Base-by-base conservation (phyloP, 1,140 invertebrate genomes). In the Hesperophylax magnus region DNA sequence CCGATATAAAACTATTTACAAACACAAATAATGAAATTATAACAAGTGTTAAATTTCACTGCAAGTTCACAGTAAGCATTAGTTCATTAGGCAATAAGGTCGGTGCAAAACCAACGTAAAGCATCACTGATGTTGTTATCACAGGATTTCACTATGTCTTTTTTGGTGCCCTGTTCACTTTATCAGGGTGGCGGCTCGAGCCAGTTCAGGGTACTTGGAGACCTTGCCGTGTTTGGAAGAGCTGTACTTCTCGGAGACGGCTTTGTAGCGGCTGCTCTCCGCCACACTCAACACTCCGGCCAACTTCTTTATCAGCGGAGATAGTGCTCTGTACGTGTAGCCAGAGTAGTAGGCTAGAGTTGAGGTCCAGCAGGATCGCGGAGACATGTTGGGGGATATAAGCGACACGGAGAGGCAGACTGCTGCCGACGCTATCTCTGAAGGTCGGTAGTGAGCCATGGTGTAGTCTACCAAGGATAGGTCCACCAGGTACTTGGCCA, bases 401-500 rank as follows among this genome's bases (percentile, higher is more conserved):
- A 92, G 82, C 78, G 91, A 86, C 9, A 92, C 85, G 3, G 92
- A 91, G 0, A 92, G 85, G 72, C 91, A 92, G 7, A 92, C 86
- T 0, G 91, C 90, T 0, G 90, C 88, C 5, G 91, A 91, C 0
- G 92, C 91, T 69, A 92, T 85, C 84, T 92, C 90, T 15, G 97
- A 99, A 5, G 98, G 97, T 74, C 91, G 89, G 85, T 95, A 93
- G 86, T 97, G 94, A 31, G 93, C 93, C 89, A 98, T 92, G 47
- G 94, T 91, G 86, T 98, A 98, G 60, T 98, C 94, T 15, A 97
- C 87, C 56, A 98, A 88, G 79, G 94, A 92, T 34, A 99, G 88
- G 88, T 99, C 98, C 84, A 98, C 92, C 71, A 99, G 93, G 87
- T 98, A 99, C 90, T 99, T 99, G 8, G 97, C 97, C 86, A 98